Base-by-base conservation (phyloP, 2,888 invertebrate genomes). In the Chorisops tibialis region DNA sequence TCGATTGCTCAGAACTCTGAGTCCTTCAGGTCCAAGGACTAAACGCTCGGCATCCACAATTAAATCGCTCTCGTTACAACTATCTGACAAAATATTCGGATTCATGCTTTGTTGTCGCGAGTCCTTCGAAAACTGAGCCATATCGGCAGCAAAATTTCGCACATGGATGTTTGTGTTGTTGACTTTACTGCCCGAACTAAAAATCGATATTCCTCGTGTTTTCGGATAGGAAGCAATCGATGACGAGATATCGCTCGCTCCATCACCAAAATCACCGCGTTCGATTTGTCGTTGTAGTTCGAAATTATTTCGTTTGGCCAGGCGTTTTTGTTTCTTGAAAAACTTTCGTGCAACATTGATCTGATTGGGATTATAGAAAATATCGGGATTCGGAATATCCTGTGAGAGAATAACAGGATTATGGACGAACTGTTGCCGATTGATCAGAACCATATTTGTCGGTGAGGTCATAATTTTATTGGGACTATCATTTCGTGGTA, bases 341-440 rank as follows among this genome's bases (percentile, higher is more conserved):
- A 95, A 96, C 72, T 93, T 93, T 67, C 92, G 85, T 0, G 96
- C 96, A 0, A 93, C 93, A 38, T 92, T 93, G 76, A 93, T 95
- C 77, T 96, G 96, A 75, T 92, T 90, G 0, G 94, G 93, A 76
- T 96, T 94, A 74, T 94, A 95, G 76, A 95, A 96, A 72, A 90
- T 83, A 65, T 91, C 90, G 0, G 89, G 88, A 0, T 85, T 86
- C 41, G 76, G 75, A 52, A 76, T 74, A 45, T 75, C 74, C 37
- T 72, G 73, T 0, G 66, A 63, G 2, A 69, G 49, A 45, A 68
- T 80, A 30, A 85, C 85, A 0, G 84, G 83, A 68, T 86, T 86
- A 1, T 85, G 85, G 54, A 88, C 81, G 70, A 88, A 89, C 69
- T 89, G 88, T 66, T 87, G 87, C 59, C 88, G 79, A 70, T 88